These are phyloP conservation scores for Tympanuchus pallidicinctus DNA, from an alignment of 2,113 vertebrate species.

Conservation along the genomic window DNA sequence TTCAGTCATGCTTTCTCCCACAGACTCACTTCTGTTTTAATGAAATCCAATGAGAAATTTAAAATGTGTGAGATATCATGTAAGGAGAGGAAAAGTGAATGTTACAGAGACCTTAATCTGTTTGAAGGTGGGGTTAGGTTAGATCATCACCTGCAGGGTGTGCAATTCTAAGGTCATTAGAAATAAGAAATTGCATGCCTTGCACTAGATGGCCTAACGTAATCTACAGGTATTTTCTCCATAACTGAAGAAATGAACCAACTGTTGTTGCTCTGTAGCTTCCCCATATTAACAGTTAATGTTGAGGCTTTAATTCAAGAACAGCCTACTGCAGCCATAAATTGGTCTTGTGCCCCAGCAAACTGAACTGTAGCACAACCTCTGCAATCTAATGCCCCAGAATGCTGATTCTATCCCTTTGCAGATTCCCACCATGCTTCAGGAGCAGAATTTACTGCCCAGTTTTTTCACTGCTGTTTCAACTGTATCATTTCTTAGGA, in stretches of 20 bases:
- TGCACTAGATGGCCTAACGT: neutral
- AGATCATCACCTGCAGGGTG: neutral
- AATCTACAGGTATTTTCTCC: neutral
- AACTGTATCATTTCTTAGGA: neutral
- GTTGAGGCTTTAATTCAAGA: neutral
- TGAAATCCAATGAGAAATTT: neutral
- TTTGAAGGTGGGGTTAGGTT: neutral
- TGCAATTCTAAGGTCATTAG: neutral
- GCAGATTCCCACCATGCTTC: neutral
- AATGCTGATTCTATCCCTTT: neutral
- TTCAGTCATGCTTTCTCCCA: neutral
- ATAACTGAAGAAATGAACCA: neutral
- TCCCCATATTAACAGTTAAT: neutral
- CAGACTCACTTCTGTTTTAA: neutral
- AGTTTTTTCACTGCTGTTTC: neutral
- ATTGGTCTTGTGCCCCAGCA: neutral
- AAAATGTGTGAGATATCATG: neutral
- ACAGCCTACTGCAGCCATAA: neutral
- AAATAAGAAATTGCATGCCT: neutral
- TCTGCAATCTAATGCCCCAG: rapidly evolving
- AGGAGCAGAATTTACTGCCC: neutral
- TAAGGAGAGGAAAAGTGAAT: neutral
- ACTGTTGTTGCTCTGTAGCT: neutral
- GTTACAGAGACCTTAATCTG: neutral
- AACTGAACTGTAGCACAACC: neutral